Base-by-base conservation (phyloP, 2,888 invertebrate species). In the Microctonus brassicae region DNA sequence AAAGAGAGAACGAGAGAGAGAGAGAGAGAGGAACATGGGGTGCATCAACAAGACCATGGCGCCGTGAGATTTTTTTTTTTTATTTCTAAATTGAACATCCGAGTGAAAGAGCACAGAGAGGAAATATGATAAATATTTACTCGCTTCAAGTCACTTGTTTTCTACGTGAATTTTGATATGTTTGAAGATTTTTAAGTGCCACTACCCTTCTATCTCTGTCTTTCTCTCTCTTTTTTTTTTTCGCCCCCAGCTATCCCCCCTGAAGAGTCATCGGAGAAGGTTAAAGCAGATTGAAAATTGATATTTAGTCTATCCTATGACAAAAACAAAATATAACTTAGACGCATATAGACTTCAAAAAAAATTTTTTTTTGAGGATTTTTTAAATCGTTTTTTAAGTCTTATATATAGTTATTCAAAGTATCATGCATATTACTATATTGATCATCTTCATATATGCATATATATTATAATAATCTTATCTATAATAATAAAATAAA, bases 151-250 rank as follows among this genome's bases (percentile, higher is more conserved):
- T 57, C 66, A 66, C 66, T 66, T 66, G 66, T 47, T 17, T 66
- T 55, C 63, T 29, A 62, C 52, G 75, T 79, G 81, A 82, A 82
- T 82, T 79, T 79, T 74, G 82, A 84, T 83, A 81, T 82, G 82
- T 84, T 84, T 83, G 76, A 73, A 76, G 81, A 79, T 80, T 82
- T 70, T 81, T 83, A 77, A 78, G 78, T 78, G 78, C 78, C 72
- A 62, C 67, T 68, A 65, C 68, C 72, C 29, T 24, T 34, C 36
- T 20, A 11, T 20, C 29, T 20, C 20, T 34, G 17, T 17, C 39
- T 47, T 47, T 47, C 20, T 17, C 47, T 47, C 17, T 69, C 33
- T 4, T 26, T 53, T 53, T 53, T 36, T n/a, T 5, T 26, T 22
- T 22, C 3, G 20, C 42, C 24, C 6, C 11, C 39, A 22, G 2